A percentile compares a stretch with the other conserved stretches of the same genome.
Conservation (phyloP, 2,113 vertebrate genomes). For the Aegypius monachus region DNA sequence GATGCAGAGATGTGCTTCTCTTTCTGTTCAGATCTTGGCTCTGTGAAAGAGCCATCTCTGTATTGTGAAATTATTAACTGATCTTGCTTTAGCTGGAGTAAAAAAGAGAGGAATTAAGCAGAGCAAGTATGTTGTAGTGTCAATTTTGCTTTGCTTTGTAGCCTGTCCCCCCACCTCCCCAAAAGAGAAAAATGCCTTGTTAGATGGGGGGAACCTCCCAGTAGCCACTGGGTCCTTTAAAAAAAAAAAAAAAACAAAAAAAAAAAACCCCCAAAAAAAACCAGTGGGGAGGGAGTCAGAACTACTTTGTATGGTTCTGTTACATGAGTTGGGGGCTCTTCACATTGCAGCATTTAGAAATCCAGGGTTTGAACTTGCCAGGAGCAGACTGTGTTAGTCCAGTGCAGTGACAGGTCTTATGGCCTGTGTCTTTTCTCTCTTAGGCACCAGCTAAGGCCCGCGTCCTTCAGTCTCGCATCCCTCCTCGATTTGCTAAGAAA, state of each 20-base stretch:
- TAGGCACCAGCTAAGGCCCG: conserved; percentile 87
- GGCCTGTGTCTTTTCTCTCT: neutral
- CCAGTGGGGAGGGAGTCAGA: neutral
- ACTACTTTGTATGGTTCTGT: neutral
- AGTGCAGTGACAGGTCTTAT: neutral
- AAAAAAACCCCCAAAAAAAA: too few relatives aligned
- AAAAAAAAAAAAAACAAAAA: too few relatives aligned
- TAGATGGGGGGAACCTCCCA: neutral
- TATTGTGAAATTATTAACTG: neutral
- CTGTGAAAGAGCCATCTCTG: neutral
- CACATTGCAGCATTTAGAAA: neutral
- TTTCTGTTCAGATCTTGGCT: neutral
- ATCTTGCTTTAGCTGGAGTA: neutral
- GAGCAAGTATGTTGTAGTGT: neutral
- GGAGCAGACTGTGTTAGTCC: neutral
- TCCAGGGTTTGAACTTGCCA: neutral
- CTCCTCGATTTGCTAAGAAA: conserved; percentile 97
- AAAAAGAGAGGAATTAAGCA: neutral
- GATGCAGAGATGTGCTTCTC: neutral
- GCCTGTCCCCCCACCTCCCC: neutral
- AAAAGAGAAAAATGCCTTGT: neutral
- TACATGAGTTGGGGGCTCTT: neutral
- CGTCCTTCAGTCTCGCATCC: conserved; percentile 88
- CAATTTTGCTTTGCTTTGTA: neutral
- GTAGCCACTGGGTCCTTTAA: neutral